Percentiles rank a stretch among this genome's conserved stretches.
Evolutionary conservation across 2,113 vertebrate species (phyloP).

Genomic region (Sylvietta virens): DNA sequence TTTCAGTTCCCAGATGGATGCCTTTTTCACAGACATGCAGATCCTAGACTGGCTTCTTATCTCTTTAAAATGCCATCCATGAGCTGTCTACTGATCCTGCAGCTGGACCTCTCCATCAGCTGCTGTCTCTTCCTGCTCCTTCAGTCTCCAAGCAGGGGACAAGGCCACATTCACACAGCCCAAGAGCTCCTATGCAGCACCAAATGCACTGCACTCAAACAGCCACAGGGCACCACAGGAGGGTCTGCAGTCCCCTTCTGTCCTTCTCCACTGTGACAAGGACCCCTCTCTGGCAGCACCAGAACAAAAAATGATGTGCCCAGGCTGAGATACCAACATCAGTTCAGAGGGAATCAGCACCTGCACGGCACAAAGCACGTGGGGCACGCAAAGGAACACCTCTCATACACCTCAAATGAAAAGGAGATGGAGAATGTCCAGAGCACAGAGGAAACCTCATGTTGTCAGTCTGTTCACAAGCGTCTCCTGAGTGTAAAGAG

Average conservation of each 20-base stretch:
- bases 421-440: not conserved
- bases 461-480: not conserved
- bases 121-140: not conserved
- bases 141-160: not conserved
- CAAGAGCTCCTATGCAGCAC: not conserved
- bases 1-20: not conserved
- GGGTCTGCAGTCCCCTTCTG: not conserved
- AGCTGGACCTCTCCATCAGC: not conserved
- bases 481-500: not conserved
- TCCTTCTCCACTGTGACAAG: rapidly evolving
- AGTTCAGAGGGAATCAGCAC: not conserved
- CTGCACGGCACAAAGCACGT: not conserved
- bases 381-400: not conserved
- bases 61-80: not conserved
- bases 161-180: not conserved
- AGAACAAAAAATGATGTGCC: not conserved
- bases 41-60: not conserved
- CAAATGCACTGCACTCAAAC: rapidly evolving
- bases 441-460: not conserved
- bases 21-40: not conserved
- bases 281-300: not conserved
- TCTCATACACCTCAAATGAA: not conserved
- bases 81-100: not conserved
- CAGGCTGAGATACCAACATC: not conserved
- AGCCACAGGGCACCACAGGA: not conserved